Evolutionary conservation across 1,140 invertebrate genomes (phyloP), one percentile per base, ranked within the genome.

Genomic region (Copidosoma floridanum): DNA sequence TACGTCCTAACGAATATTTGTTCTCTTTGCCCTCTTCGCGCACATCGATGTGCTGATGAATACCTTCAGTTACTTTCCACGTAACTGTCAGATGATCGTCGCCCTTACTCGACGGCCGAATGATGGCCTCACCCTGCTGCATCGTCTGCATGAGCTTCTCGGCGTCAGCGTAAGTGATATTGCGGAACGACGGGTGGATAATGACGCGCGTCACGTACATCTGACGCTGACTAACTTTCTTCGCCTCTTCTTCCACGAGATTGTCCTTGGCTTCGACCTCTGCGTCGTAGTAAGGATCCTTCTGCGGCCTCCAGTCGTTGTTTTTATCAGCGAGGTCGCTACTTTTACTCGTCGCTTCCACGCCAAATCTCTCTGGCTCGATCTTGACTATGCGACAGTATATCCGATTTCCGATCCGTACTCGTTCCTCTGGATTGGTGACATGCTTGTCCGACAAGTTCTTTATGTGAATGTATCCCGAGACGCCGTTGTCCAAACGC

Each of bases 21-120:
- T 99, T 98, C 70, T 95, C 92, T 82, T 99, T 99, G 10, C 94
- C 94, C 75, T 97, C 90, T 80, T 99, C 98, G 23, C 87, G 81
- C 0, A 99, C 88, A 73, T 98, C 95, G 53, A 99, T 95, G 74
- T 99, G 96, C 75, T 98, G 95, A 72, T 92, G 93, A 58, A 99
- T 91, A 14, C 89, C 89, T 47, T 98, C 93, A 4, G 91, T 85
- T 0, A 99, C 95, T 79, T 99, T 99, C 97, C 97, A 99, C 0
- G 97, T 98, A 1, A 98, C 92, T 0, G 97, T 99, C 43, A 99
- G 79, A 77, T 98, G 95, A 78, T 99, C 93, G 2, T 88, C 86
- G 40, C 95, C 96, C 83, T 97, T 97, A 77, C 94, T 97, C 43
- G 95, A 98, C 2, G 98, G 98, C 41, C 98, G 82, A 29, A 99